Base-by-base conservation (phyloP, 2,113 vertebrate genomes). In the Grantiella picta region DNA sequence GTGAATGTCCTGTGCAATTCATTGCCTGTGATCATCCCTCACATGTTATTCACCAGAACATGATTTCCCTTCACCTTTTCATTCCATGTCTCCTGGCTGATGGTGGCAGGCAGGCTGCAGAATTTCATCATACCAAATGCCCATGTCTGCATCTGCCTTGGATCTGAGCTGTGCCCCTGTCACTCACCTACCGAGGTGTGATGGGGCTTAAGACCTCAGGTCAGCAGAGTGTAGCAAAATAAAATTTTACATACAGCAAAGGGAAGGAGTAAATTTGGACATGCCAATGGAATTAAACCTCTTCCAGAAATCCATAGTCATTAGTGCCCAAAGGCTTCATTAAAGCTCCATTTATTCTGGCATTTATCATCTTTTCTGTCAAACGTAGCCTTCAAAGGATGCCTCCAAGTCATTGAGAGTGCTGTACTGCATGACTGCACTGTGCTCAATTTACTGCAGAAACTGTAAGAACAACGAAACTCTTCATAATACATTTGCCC, bases 321-420 rank as follows among this genome's bases (percentile, higher is more conserved):
- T 82, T 69, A 82, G 14, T 44, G 24, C 63, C 57, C 73, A 87
- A 92, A 90, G 36, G 50, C 66, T 86, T 83, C 19, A 90, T 92
- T 95, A 95, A 95, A 83, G 47, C 36, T 38, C n/a, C 29, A 78
- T 94, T 93, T 94, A 70, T 83, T 17, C 25, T 65, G 59, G 27
- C 79, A 86, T 47, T 88, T 90, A 70, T 68, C n/a, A 92, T 90
- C 50, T 93, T 92, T 90, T 83, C 75, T 89, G 50, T 92, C 90
- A 90, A 73, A 72, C 35, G 21, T 31, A 88, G 59, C n/a, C 29
- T 88, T 81, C 68, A 77, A 66, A 90, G 54, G 18, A 81, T 88
- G 72, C 66, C 88, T 93, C 33, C 21, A 61, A 77, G 71, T 50
- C 79, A 73, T 28, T 77, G 79, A n/a, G 63, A 88, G 15, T 59